phyloP scores from a whole-genome alignment of 2,797 vertebrate genomes.

The Tachyglossus aculeatus region DNA sequence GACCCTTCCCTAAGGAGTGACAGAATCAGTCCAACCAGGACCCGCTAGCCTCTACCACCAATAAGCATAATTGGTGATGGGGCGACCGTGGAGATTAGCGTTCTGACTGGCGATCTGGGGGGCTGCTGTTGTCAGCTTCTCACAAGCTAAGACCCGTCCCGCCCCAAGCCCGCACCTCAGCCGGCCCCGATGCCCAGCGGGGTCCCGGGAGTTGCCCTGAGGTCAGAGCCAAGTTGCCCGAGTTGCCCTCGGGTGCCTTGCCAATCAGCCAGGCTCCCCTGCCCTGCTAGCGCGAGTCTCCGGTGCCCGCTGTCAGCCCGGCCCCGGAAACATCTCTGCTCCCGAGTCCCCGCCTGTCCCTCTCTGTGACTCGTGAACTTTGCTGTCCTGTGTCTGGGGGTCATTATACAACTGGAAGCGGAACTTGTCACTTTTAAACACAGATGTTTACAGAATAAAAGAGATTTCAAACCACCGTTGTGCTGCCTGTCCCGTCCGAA shows the following conservation, averaged over 20 bases:
- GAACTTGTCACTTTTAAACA: conserved; percentile 70
- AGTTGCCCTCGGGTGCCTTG: conserved; percentile 3
- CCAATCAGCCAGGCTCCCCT: conserved; percentile 10
- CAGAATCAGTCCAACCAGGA: neutral
- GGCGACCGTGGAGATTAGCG: neutral
- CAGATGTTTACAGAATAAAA: conserved; percentile 78
- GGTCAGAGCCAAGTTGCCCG: conserved; percentile 21
- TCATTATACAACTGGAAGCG: conserved; percentile 61
- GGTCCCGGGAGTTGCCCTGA: neutral
- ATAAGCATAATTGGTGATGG: neutral
- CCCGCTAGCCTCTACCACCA: neutral
- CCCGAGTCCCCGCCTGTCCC: conserved; percentile 46
- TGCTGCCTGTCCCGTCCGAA: neutral
- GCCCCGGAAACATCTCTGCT: conserved; percentile 11
- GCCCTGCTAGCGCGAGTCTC: conserved; percentile 10
- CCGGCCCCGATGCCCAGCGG: neutral
- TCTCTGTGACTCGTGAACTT: conserved; percentile 50
- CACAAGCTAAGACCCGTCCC: too few species aligned
- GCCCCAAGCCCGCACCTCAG: neutral
- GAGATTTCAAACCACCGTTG: conserved; percentile 59
- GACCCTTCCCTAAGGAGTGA: neutral
- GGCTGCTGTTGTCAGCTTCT: neutral
- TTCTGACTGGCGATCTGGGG: neutral
- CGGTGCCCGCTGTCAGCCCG: conserved; percentile 14
- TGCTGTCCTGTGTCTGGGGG: conserved; percentile 51